These are phyloP conservation scores for Theristicus caerulescens DNA, from an alignment of 2,113 vertebrate genomes.

Conservation along the genomic window DNA sequence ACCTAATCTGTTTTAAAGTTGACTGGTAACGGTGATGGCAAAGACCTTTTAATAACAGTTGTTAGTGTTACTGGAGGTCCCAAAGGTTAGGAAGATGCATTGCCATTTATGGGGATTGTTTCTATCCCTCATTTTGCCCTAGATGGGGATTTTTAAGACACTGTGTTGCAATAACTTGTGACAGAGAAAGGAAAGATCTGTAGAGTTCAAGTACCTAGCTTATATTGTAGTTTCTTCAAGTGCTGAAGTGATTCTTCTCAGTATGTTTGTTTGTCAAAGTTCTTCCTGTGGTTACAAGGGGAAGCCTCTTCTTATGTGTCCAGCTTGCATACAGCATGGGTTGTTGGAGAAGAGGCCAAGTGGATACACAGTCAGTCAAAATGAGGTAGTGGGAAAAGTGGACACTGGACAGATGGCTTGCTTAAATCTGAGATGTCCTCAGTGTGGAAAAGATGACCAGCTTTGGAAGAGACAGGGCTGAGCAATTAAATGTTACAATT, in stretches of 20 bases:
- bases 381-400: constrained; percentile 66
- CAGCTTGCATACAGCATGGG: background rate
- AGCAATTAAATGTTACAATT: constrained; percentile 58
- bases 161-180: background rate
- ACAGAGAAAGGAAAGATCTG: background rate
- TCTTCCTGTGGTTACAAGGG: constrained; percentile 19
- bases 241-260: background rate
- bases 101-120: background rate
- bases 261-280: constrained; percentile 28
- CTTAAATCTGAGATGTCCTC: constrained; percentile 56
- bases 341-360: background rate
- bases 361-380: background rate
- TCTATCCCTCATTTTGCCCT: background rate
- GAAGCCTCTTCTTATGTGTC: background rate
- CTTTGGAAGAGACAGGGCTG: constrained; percentile 23
- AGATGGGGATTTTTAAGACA: background rate
- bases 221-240: background rate
- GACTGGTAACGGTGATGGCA: background rate
- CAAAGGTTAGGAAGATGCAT: background rate
- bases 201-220: background rate
- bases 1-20: background rate
- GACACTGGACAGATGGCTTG: constrained; percentile 43
- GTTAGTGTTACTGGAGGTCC: background rate
- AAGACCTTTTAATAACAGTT: background rate
- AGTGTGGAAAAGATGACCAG: constrained; percentile 66